Conservation (phyloP, 2,797 vertebrate species). For the Enteromius unitaeniatus region DNA sequence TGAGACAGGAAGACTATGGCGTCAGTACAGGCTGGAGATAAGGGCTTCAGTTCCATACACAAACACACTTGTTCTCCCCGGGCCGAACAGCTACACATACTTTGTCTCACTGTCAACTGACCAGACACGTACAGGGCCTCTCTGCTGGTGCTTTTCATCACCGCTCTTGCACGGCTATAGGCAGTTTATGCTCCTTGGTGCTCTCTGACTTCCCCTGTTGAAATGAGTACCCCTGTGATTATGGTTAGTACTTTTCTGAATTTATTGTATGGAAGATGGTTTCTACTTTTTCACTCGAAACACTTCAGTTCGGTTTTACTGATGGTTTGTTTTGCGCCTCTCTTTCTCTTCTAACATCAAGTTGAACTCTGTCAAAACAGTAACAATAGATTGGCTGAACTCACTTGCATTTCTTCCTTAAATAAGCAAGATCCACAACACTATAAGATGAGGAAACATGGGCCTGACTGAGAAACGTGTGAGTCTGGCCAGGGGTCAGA, state of each 20-base stretch:
- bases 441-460: constrained; percentile 52
- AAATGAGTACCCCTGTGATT: background rate
- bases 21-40: constrained; percentile 81
- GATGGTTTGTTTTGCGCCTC: background rate
- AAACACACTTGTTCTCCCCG: constrained; percentile 70
- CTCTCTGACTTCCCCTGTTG: background rate
- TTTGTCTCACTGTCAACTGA: constrained; percentile 57
- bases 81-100: constrained; percentile 51
- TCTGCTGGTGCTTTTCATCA: constrained; percentile 49
- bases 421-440: constrained; percentile 49
- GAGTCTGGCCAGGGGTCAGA: constrained; percentile 72
- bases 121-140: constrained; percentile 52
- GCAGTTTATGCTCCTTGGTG: background rate
- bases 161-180: background rate
- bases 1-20: constrained; percentile 88
- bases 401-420: constrained; percentile 49
- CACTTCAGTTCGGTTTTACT: background rate
- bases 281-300: background rate
- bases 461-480: constrained; percentile 60
- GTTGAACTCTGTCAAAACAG: constrained; percentile 14
- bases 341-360: constrained; percentile 18
- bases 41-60: constrained; percentile 76
- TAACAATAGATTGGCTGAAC: constrained; percentile 56
- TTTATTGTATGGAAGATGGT: background rate
- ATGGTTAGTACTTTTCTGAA: background rate